Evolutionary conservation across 2,888 invertebrate genomes (phyloP).

Genomic region (Mycalesis mineus): DNA sequence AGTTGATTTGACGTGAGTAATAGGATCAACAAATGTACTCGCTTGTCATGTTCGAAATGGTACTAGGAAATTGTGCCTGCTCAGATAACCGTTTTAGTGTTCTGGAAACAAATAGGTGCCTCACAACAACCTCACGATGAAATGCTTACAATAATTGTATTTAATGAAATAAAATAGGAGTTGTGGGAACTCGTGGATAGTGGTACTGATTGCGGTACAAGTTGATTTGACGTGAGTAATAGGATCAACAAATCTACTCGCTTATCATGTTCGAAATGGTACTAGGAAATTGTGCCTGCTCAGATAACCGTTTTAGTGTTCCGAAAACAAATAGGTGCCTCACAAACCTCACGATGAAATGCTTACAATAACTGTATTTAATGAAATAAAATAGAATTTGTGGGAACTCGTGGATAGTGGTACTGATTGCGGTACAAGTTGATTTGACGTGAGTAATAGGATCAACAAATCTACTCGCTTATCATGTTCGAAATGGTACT

Average conservation of each 20-base stretch:
- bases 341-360: too few relatives aligned
- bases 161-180: too few relatives aligned
- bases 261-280: constrained; percentile 12
- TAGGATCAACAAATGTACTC: constrained; percentile 24
- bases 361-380: background rate
- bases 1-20: constrained; percentile 30
- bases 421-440: constrained; percentile 27
- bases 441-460: constrained; percentile 30
- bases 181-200: constrained; percentile 33
- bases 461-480: constrained; percentile 23
- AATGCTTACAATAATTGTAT: background rate
- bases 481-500: constrained; percentile 8
- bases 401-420: constrained; percentile 33
- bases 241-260: constrained; percentile 23
- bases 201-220: constrained; percentile 27
- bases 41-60: constrained; percentile 12
- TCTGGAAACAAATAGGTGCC: background rate
- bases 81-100: constrained; percentile 6
- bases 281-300: constrained; percentile 4
- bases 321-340: background rate
- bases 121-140: too few relatives aligned
- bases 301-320: constrained; percentile 6
- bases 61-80: constrained; percentile 6
- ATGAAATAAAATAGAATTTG: too few relatives aligned
- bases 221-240: constrained; percentile 30